These are phyloP conservation scores for Polia nebulosa DNA, from an alignment of 2,888 invertebrate species.

Conservation along the genomic window DNA sequence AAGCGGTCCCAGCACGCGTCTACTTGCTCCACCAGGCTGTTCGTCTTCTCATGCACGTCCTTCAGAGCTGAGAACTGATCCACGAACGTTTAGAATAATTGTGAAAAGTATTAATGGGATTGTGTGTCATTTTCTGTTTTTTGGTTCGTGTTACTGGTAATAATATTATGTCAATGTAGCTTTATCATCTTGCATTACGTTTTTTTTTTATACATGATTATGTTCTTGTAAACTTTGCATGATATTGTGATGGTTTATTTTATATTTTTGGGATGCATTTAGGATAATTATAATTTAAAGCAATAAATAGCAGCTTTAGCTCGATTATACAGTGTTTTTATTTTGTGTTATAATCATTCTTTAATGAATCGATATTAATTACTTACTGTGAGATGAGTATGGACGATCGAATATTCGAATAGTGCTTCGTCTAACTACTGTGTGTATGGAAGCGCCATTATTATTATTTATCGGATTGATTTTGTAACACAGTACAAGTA, in stretches of 20 bases:
- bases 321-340: not conserved
- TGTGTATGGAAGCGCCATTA: not conserved
- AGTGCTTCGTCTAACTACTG: constrained; percentile 20
- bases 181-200: no score
- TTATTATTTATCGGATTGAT: not conserved
- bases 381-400: constrained; percentile 15
- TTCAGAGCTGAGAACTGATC: constrained; percentile 92
- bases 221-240: not conserved
- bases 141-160: no score
- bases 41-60: constrained; percentile 92
- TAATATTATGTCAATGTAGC: no score
- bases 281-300: constrained; percentile 10
- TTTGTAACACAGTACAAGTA: not conserved
- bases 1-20: constrained; percentile 90
- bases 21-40: constrained; percentile 90
- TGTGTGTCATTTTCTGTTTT: not conserved
- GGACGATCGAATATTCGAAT: not conserved
- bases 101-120: not conserved
- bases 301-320: constrained; percentile 27
- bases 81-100: not conserved
- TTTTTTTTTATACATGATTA: constrained; percentile 13
- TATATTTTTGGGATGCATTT: not conserved
- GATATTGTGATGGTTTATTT: not conserved
- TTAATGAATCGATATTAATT: not conserved
- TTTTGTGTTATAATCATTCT: not conserved